phyloP scores from a whole-genome alignment of 1,140 invertebrate species.

The Melanaphis sacchari region DNA sequence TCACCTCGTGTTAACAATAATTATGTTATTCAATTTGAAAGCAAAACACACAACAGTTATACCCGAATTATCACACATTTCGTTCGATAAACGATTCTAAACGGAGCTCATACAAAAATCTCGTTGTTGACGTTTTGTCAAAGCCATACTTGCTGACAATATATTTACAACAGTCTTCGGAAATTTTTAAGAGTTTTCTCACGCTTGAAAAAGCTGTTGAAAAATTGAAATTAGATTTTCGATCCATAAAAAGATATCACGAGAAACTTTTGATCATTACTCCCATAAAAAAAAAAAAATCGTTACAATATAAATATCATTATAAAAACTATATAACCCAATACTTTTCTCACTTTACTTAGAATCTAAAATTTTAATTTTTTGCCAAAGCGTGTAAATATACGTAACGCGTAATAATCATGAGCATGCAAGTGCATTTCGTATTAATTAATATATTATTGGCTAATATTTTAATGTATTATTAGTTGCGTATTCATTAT shows the following conservation, averaged over 20 bases:
- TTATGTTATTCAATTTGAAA: not conserved
- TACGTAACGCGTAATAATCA: not conserved
- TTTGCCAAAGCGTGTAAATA: not conserved
- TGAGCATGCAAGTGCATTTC: too few relatives aligned
- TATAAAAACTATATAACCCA: not conserved
- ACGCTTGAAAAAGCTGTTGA: not conserved
- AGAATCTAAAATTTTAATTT: not conserved
- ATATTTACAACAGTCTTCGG: not conserved
- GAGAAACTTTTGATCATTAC: not conserved
- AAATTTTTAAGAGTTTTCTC: not conserved
- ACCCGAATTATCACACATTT: not conserved
- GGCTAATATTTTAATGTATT: too few relatives aligned
- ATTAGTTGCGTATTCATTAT: too few relatives aligned
- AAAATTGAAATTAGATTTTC: not conserved
- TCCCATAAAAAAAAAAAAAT: not conserved
- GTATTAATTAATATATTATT: too few relatives aligned
- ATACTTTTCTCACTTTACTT: not conserved
- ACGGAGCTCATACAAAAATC: not conserved
- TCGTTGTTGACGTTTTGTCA: not conserved
- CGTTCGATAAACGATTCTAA: not conserved
- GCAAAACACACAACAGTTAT: not conserved
- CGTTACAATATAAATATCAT: not conserved
- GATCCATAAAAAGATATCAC: not conserved
- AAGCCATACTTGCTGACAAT: not conserved
- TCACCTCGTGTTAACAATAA: not conserved